Conservation (phyloP, 2,888 invertebrate genomes). For the Chrysolina americana region DNA sequence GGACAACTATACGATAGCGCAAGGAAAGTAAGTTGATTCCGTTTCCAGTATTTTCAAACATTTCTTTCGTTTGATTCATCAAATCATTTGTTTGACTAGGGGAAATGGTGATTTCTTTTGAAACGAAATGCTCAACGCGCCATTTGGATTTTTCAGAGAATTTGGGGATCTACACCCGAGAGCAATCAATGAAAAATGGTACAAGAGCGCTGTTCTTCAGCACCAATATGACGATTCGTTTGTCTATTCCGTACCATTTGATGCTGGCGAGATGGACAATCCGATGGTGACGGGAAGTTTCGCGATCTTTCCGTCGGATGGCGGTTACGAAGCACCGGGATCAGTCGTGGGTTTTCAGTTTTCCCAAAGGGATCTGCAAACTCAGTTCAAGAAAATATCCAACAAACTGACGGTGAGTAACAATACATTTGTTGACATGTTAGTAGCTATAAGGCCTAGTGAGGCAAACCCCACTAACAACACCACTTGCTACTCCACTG, state of each 20-base stretch:
- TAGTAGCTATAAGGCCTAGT: no score
- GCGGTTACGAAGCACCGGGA: constrained; percentile 83
- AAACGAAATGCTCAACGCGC: no score
- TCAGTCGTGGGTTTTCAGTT: constrained; percentile 92
- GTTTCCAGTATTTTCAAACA: neutral
- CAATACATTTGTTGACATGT: neutral
- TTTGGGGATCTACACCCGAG: constrained; percentile 84
- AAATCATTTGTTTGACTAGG: no score
- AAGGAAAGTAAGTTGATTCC: constrained; percentile 43
- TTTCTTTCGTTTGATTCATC: no score
- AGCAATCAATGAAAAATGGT: constrained; percentile 93
- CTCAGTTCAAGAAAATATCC: constrained; percentile 81
- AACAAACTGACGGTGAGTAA: constrained; percentile 69
- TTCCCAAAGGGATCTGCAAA: constrained; percentile 79
- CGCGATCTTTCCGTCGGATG: constrained; percentile 87
- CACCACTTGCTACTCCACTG: no score
- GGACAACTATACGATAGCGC: constrained; percentile 50
- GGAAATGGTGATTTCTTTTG: no score
- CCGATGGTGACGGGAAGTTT: constrained; percentile 85
- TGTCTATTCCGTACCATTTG: constrained; percentile 83
- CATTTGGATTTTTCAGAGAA: constrained; percentile 69
- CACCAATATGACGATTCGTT: constrained; percentile 85
- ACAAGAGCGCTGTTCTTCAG: constrained; percentile 90
- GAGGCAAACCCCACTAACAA: no score
- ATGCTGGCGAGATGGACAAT: constrained; percentile 69